These are phyloP conservation scores for Poeciliopsis presidionis DNA, from an alignment of 2,797 vertebrate genomes.

Conservation along the genomic window DNA sequence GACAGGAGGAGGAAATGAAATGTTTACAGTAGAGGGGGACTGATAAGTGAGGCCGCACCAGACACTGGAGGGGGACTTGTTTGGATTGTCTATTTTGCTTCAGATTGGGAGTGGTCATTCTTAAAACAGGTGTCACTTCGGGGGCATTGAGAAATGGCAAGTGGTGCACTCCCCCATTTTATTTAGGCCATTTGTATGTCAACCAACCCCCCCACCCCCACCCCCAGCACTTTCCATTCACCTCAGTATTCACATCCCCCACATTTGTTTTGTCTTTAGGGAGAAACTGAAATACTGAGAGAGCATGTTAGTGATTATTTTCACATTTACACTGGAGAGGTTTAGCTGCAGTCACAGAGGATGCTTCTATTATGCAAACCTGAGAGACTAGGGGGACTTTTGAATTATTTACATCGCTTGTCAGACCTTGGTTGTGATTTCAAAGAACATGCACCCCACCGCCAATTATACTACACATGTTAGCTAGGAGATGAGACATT, in stretches of 20 bases:
- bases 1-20: slow-evolving; percentile 85
- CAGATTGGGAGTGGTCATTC: slow-evolving; percentile 51
- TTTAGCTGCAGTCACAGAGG: slow-evolving; percentile 37
- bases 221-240: slow-evolving; percentile 52
- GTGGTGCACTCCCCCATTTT: slow-evolving; percentile 43
- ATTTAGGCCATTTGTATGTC: slow-evolving; percentile 55
- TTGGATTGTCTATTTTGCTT: slow-evolving; percentile 62
- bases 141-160: slow-evolving; percentile 62
- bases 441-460: slow-evolving; percentile 50
- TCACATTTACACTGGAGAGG: slow-evolving; percentile 30
- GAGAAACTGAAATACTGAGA: slow-evolving; percentile 44
- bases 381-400: slow-evolving; percentile 39
- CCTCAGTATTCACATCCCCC: slow-evolving; percentile 33
- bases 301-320: slow-evolving; percentile 35
- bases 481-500: slow-evolving; percentile 57
- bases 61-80: slow-evolving; percentile 59
- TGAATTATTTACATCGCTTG: slow-evolving; percentile 72
- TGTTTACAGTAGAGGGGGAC: slow-evolving; percentile 74
- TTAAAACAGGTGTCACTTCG: slow-evolving; percentile 62
- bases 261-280: slow-evolving; percentile 56
- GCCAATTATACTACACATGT: slow-evolving; percentile 63
- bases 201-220: slow-evolving; percentile 13
- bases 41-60: slow-evolving; percentile 67
- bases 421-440: slow-evolving; percentile 64
- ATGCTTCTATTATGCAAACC: slow-evolving; percentile 40